Evolutionary conservation across 2,888 invertebrate genomes (phyloP), one percentile per base, ranked within the genome.

Genomic region (Patella caerulea): DNA sequence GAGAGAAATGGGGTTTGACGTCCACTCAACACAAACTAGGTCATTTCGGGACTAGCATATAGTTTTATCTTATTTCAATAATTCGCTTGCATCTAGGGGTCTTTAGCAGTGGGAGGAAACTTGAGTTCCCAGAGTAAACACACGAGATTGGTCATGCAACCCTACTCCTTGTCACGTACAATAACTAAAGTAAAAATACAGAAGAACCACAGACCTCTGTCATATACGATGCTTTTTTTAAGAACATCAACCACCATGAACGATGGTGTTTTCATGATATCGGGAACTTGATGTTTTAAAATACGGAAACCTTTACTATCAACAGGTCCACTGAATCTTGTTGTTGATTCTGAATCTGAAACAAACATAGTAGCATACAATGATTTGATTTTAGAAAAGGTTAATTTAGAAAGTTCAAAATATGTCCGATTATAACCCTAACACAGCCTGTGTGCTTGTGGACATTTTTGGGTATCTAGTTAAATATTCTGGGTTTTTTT

Each of bases 191-290:
- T 34, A 34, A 45, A 53, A 78, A 24, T 15, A 15, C 14, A 56
- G 15, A 65, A 56, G 24, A 17, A 34, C 45, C 17, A 56, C 70
- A 77, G 76, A 88, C 88, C 87, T 77, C 88, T 83, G 77, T 91
- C 83, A 83, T 88, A 91, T n/a, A 92, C 78, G 4, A 91, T 85
- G 77, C 84, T 88, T 74, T 88, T 82, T 45, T 84, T 83, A n/a
- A 92, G 81, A n/a, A 90, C 77, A 12, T 81, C 83, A 15, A 88
- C 79, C 5, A 91, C 81, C 71, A 88, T 90, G 71, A 84, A 82
- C 9, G 85, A 79, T 12, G 90, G 86, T 72, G 87, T 84, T 71
- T 84, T 73, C 15, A 82, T 79, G n/a, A 90, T 80, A 77, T 90
- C 84, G 12, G 84, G 85, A 15, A 88, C 87, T 82, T 90, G 89